Evolutionary conservation across 2,888 invertebrate genomes (phyloP), one percentile per base, ranked within the genome.

Genomic region (Dryomyza anilis): DNA sequence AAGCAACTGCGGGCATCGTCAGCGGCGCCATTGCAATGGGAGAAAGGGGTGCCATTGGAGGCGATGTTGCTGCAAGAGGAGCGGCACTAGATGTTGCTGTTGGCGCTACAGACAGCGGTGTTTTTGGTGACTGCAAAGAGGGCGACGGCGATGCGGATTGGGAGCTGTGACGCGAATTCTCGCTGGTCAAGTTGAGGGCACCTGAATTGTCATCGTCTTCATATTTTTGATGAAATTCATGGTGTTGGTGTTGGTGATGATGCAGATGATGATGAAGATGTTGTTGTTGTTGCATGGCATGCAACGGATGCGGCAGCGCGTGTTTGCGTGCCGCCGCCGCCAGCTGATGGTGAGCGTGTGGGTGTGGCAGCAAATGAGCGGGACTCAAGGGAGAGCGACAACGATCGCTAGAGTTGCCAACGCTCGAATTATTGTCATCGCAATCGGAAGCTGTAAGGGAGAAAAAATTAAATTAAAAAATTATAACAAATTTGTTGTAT

Each of bases 371-470:
- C 66, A 71, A 76, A 43, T 73, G 64, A 0, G 74, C 77, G 2
- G 82, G 81, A 71, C 80, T 82, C 66, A 77, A 60, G 0, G 83
- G 80, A 1, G 83, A 83, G 19, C 78, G 78, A 39, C 81, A 83
- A 63, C 83, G 81, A 69, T 82, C 83, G 70, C 82, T 83, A 23
- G 75, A 78, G 63, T 80, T 82, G 69, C 80, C 81, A 59, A 75
- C 76, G 64, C 82, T 82, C 10, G 81, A 79, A 59, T 78, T 80
- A 63, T 81, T 81, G 68, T 82, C 84, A 71, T 83, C 84, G 67
- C 80, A 79, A 68, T 83, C 84, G 48, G 81, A 80, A 67, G 78
- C 80, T 83, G 65, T 5, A 71, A 71, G 43, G 57, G 56, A 59
- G 29, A 45, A 3, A n/a, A 45, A 3, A 45, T n/a, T n/a, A n/a